Evolutionary conservation across 2,888 invertebrate genomes (phyloP).

Genomic region (Fragum fragum): DNA sequence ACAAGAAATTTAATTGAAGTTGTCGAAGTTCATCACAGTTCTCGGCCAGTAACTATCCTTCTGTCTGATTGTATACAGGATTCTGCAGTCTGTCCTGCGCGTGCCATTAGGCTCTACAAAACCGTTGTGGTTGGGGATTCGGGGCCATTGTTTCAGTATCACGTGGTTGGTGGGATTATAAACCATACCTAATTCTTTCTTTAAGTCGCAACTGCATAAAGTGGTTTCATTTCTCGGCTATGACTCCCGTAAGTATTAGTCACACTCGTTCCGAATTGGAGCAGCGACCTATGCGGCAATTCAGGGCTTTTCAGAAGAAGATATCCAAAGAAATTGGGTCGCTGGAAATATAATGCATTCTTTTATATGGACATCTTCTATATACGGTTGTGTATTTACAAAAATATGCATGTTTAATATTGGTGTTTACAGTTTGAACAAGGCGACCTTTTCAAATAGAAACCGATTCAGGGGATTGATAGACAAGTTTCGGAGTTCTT

Average conservation of each 20-base stretch:
- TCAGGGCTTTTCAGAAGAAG: conserved; percentile 7
- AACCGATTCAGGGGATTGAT: conserved; percentile 32
- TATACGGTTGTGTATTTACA: too few relatives aligned
- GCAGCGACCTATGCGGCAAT: conserved; percentile 18
- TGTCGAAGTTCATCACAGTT: not conserved
- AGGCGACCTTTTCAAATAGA: conserved; percentile 42
- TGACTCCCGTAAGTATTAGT: not conserved
- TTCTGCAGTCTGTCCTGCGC: not conserved
- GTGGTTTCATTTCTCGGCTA: not conserved
- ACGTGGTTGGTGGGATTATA: too few relatives aligned
- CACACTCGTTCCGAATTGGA: conserved; percentile 14
- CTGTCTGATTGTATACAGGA: not conserved
- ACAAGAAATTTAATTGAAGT: not conserved
- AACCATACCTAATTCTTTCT: conserved; percentile 5
- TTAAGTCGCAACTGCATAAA: not conserved
- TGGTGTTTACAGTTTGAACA: too few relatives aligned
- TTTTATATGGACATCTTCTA: too few relatives aligned
- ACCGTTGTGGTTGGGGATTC: not conserved
- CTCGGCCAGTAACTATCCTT: not conserved
- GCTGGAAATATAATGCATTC: conserved; percentile 22
- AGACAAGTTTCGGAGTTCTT: conserved; percentile 47
- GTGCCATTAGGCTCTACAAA: not conserved
- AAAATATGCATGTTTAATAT: too few relatives aligned
- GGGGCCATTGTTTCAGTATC: conserved; percentile 18
- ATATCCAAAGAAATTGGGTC: not conserved